These are phyloP conservation scores for Scolopax mira DNA, from an alignment of 2,113 vertebrate genomes.

Conservation along the genomic window DNA sequence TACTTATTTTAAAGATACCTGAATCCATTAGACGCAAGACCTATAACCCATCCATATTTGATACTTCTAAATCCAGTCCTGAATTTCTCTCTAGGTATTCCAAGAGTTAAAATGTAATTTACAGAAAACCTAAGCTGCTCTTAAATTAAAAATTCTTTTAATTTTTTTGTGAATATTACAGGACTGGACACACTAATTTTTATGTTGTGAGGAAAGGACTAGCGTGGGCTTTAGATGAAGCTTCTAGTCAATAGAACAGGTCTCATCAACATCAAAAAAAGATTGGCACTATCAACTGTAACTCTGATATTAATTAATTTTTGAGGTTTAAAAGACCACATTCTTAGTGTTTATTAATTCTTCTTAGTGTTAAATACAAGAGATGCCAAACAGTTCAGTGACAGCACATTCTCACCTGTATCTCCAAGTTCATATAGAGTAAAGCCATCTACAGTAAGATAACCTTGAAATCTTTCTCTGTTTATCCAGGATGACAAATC, in stretches of 20 bases:
- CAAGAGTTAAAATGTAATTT: not conserved
- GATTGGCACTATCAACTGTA: not conserved
- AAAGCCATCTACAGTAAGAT: slow-evolving; percentile 92
- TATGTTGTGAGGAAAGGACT: not conserved
- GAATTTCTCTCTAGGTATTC: not conserved
- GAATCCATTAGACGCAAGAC: not conserved
- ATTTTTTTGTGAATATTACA: not conserved
- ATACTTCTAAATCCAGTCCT: not conserved
- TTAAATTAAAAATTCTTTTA: not conserved
- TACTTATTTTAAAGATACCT: not conserved
- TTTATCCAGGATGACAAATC: slow-evolving; percentile 93
- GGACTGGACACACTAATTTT: not conserved
- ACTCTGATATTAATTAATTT: not conserved
- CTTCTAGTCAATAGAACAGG: not conserved
- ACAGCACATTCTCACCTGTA: slow-evolving; percentile 79
- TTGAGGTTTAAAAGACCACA: not conserved
- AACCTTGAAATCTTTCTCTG: slow-evolving; percentile 92
- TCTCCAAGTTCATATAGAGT: slow-evolving; percentile 95
- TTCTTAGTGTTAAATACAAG: not conserved
- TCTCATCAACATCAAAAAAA: not conserved
- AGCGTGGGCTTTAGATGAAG: not conserved
- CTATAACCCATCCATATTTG: not conserved
- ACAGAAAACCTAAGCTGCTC: not conserved
- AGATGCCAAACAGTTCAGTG: not conserved
- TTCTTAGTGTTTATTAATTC: not conserved